A percentile compares a stretch with the other conserved stretches of the same genome.
Conservation (phyloP, 2,888 invertebrate genomes). For the Dione juno region DNA sequence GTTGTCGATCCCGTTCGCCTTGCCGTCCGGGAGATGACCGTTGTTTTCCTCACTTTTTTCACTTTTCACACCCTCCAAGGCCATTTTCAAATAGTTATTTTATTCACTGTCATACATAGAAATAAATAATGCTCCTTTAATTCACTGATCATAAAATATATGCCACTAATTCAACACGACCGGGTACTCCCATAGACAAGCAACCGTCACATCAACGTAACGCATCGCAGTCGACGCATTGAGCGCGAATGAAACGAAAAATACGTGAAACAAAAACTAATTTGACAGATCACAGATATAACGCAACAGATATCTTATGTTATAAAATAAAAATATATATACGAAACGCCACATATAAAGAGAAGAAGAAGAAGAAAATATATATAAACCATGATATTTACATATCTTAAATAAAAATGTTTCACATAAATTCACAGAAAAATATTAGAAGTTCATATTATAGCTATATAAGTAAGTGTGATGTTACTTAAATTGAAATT, state of each 20-base stretch:
- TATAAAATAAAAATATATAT: not conserved
- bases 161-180: conserved; percentile 73
- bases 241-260: conserved; percentile 74
- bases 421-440: too few species aligned
- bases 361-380: too few species aligned
- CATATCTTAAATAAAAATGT: too few species aligned
- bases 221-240: conserved; percentile 70
- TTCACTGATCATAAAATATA: conserved; percentile 67
- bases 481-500: not conserved
- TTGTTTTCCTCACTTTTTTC: conserved; percentile 82
- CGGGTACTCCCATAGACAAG: conserved; percentile 76
- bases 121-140: conserved; percentile 58
- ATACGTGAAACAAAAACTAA: conserved; percentile 39
- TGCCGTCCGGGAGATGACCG: conserved; percentile 78
- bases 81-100: conserved; percentile 75
- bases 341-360: too few species aligned
- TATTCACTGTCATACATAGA: conserved; percentile 79
- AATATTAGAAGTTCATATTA: not conserved
- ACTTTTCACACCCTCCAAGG: conserved; percentile 82
- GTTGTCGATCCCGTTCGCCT: conserved; percentile 83
- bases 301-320: not conserved
- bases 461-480: not conserved
- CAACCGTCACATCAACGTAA: conserved; percentile 53
- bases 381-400: too few species aligned
- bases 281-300: conserved; percentile 22